Base-by-base conservation (phyloP, 1,140 invertebrate genomes). In the Microplitis demolitor region DNA sequence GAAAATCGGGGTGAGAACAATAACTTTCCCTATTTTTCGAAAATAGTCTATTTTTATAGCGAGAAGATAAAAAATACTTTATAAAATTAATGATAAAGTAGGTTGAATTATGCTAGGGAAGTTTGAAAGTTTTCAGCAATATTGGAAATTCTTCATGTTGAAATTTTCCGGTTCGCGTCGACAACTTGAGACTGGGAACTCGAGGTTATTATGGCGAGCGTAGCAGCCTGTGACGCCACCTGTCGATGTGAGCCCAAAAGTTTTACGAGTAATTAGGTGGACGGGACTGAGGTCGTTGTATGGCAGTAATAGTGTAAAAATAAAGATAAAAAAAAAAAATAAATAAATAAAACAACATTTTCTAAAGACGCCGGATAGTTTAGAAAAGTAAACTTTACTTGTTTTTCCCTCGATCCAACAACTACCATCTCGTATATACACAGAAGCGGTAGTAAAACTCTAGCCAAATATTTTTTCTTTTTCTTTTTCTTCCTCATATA, bases 191-290 rank as follows among this genome's bases (percentile, higher is more conserved):
- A 45, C 39, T 45, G 6, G 39, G 5, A 45, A 45, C 39, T 45
- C 39, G 39, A 11, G 39, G 39, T 45, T 45, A 45, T 11, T 45
- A 45, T 11, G 5, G 6, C 6, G 5, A 45, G 39, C 39, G 11
- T 9, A 24, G 51, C 37, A 60, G 74, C 78, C 78, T 81, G 78
- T 79, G 76, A 81, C 63, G 76, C 69, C 77, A 81, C 62, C 79
- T 81, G 79, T 68, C 61, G 74, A 75, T 76, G 74, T 45, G 76
- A 74, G 74, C 71, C 34, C 56, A 6, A 24, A 72, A 74, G 80
- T 64, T 81, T 80, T n/a, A 72, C 72, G 61, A 76, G 74, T 80
- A 81, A 81, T 80, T 78, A 79, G 76, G 76, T 70, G 60, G 66
- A 58, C 51, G 37, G 13, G 61, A 11, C 39, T 11, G 31, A n/a